Evolutionary conservation across 2,797 vertebrate genomes (phyloP).

Genomic region (Danionella dracula): DNA sequence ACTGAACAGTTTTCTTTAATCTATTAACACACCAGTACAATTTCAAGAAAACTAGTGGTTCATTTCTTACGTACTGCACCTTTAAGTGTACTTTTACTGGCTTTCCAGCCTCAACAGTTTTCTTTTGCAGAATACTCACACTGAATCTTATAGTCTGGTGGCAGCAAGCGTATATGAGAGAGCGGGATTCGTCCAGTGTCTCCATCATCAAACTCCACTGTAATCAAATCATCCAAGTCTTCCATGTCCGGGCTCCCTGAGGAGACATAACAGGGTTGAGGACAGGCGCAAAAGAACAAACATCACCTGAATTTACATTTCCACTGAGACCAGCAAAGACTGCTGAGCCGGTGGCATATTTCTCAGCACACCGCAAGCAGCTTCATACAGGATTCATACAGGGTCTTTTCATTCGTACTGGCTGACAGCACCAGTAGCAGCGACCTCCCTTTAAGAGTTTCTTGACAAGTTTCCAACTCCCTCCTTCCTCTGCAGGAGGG

Average conservation of each 20-base stretch:
- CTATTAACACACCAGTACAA: too few relatives aligned
- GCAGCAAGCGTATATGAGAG: slow-evolving; percentile 93
- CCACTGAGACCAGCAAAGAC: slow-evolving; percentile 22
- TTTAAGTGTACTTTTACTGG: too few relatives aligned
- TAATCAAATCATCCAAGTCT: slow-evolving; percentile 90
- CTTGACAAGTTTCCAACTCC: slow-evolving; percentile 48
- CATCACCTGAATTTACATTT: slow-evolving; percentile 26
- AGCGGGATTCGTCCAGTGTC: slow-evolving; percentile 94
- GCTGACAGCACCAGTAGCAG: slow-evolving; percentile 36
- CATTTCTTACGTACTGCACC: too few relatives aligned
- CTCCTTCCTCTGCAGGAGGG: slow-evolving; percentile 37
- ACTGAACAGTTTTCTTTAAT: too few relatives aligned
- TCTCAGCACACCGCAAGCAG: slow-evolving; percentile 5
- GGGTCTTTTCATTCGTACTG: slow-evolving; percentile 34
- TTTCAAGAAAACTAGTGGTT: too few relatives aligned
- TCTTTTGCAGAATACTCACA: slow-evolving; percentile 71
- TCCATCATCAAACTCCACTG: slow-evolving; percentile 96
- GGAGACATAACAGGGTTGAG: slow-evolving; percentile 17
- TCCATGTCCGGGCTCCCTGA: slow-evolving; percentile 84
- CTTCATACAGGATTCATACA: slow-evolving; percentile 16
- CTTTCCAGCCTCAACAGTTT: too few relatives aligned
- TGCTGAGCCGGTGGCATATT: slow-evolving; percentile 10
- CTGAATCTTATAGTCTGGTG: slow-evolving; percentile 97
- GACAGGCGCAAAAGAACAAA: slow-evolving; percentile 1
- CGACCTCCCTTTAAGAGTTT: slow-evolving; percentile 41